Evolutionary conservation across 2,797 vertebrate species (phyloP), one percentile per base, ranked within the genome.

Genomic region (Leptoclinus maculatus): DNA sequence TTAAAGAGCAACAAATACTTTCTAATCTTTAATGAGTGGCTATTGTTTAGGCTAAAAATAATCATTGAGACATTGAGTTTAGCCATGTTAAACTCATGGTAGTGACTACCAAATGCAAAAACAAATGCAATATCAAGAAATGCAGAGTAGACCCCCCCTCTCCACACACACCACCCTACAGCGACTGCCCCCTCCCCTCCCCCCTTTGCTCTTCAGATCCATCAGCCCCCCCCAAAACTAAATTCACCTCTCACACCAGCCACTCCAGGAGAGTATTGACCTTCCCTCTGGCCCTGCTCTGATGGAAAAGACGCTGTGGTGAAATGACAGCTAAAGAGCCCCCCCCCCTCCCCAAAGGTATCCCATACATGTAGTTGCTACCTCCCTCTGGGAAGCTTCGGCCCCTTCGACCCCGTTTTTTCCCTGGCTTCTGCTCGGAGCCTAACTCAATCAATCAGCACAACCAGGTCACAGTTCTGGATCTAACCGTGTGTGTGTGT

Each of bases 391-490:
- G 76, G 78, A 75, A 60, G 79, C 72, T 70, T 60, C 29, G 6
- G 72, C 74, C 82, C 84, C 83, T 88, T 85, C 83, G 11, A 82
- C 80, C 87, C 80, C 86, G 73, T 84, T 86, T 81, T 29, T 73
- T 80, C 87, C 63, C 76, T 82, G 90, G 92, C 88, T 89, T 91
- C 91, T 94, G 91, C 92, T 91, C 77, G 59, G 82, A 92, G 92
- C 92, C 91, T 80, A 83, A 93, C 89, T 94, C 93, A 91, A 92
- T 95, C 94, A 94, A 92, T 95, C 93, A 93, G 86, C 91, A 89
- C 93, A 95, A 95, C 93, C 94, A 95, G 94, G 93, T 94, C 94
- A 95, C 87, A 90, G 91, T 92, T 86, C 89, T 89, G 83, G 87
- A 92, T 93, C 88, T 87, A 83, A 86, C 84, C 29, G 29, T 59